Percentiles rank a stretch among this genome's conserved stretches.
Evolutionary conservation across 2,797 vertebrate genomes (phyloP).

Genomic region (Urosaurus nigricauda): DNA sequence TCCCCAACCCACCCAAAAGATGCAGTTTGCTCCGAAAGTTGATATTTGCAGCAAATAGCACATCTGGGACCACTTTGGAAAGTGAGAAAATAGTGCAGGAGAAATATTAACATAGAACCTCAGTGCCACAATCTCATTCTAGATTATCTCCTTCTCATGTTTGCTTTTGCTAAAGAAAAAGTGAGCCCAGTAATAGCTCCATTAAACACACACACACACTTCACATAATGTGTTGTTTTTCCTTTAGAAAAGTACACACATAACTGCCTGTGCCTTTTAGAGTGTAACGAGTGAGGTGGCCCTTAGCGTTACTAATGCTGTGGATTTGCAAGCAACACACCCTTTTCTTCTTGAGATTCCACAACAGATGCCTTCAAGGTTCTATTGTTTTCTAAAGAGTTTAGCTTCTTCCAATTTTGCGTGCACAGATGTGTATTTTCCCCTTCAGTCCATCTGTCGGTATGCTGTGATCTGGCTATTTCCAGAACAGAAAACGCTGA

Average conservation of each 20-base stretch:
- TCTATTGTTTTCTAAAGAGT: slow-evolving; percentile 1
- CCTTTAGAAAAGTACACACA: background rate
- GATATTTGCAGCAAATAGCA: background rate
- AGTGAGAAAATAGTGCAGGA: background rate
- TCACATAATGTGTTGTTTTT: background rate
- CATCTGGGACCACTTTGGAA: background rate
- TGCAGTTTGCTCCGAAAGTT: background rate
- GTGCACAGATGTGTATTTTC: background rate
- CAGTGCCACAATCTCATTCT: background rate
- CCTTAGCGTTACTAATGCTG: background rate
- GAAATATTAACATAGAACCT: background rate
- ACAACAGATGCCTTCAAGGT: background rate
- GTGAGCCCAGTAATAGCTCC: background rate
- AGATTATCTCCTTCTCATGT: background rate
- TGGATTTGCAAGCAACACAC: background rate
- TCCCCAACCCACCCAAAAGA: background rate
- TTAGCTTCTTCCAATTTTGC: background rate
- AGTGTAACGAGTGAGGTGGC: background rate
- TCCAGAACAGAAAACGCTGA: background rate
- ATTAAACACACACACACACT: background rate
- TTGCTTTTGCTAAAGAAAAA: background rate
- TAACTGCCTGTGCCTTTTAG: background rate
- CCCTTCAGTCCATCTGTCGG: background rate
- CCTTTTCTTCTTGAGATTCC: background rate
- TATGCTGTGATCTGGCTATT: slow-evolving; percentile 12